Evolutionary conservation across 37 sponge, comb jelly and placozoan genomes (phyloP).

Genomic region (Lycopodina hypogea): DNA sequence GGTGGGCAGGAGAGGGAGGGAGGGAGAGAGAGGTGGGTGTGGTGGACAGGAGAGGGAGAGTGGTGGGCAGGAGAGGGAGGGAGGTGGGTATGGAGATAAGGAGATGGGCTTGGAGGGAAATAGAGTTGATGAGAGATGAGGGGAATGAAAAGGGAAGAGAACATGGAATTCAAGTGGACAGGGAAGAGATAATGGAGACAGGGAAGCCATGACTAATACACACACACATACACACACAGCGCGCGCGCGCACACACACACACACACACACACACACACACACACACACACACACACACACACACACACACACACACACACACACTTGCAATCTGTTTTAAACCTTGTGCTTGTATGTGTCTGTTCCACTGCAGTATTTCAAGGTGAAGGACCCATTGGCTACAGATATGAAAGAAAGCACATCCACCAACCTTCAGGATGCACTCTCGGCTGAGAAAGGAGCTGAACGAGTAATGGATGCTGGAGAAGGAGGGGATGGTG

Average conservation of each 20-base stretch:
- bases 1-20: background rate
- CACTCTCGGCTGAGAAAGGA: background rate
- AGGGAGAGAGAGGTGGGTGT: background rate
- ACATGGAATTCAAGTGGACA: background rate
- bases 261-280: too few relatives aligned
- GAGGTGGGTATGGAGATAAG: background rate
- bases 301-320: too few relatives aligned
- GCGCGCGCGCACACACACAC: too few relatives aligned
- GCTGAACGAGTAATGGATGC: background rate
- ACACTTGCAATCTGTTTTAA: too few relatives aligned
- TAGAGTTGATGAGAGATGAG: background rate
- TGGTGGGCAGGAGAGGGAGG: conserved; percentile 1
- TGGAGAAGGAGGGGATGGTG: background rate
- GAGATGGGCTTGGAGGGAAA: background rate
- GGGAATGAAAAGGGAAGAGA: background rate
- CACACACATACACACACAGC: too few relatives aligned
- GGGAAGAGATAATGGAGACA: too few relatives aligned
- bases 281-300: too few relatives aligned
- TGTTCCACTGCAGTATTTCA: background rate
- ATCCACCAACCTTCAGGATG: background rate
- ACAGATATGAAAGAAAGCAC: background rate
- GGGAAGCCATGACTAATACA: too few relatives aligned
- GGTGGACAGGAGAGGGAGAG: too few relatives aligned
- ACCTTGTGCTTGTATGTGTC: background rate
- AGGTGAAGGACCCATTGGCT: background rate